phyloP scores from a whole-genome alignment of 2,797 vertebrate genomes.

The Lycodopsis pacificus region DNA sequence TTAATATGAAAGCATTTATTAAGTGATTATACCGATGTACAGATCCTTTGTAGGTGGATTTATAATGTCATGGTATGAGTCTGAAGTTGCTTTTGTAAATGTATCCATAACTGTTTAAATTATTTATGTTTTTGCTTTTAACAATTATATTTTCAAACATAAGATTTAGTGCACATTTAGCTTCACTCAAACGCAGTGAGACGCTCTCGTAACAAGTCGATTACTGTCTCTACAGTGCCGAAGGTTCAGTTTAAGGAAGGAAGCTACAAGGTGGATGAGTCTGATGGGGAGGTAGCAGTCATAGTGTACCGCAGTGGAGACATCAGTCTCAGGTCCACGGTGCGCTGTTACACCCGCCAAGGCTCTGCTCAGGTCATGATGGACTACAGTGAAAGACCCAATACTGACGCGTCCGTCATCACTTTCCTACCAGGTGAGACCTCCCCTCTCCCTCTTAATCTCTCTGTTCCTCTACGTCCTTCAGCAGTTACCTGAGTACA shows the following conservation, averaged over 20 bases:
- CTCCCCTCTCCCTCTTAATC: neutral
- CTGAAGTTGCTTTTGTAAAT: neutral
- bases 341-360: slow-evolving; percentile 86
- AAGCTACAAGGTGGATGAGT: slow-evolving; percentile 85
- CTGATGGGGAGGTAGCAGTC: slow-evolving; percentile 79
- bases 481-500: neutral
- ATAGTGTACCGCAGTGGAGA: slow-evolving; percentile 87
- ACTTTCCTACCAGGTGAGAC: slow-evolving; percentile 86
- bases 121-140: neutral
- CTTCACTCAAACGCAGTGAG: neutral
- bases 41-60: neutral
- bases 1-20: neutral
- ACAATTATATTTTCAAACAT: neutral
- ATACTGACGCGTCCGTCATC: slow-evolving; percentile 85
- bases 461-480: no score
- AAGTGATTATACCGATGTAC: neutral
- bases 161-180: neutral
- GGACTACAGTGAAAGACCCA: slow-evolving; percentile 88
- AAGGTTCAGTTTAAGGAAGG: slow-evolving; percentile 88
- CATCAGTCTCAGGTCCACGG: slow-evolving; percentile 81
- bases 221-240: slow-evolving; percentile 78
- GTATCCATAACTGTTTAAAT: neutral
- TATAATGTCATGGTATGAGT: neutral
- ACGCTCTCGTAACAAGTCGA: neutral
- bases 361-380: slow-evolving; percentile 89